Percentiles rank a stretch among this genome's conserved stretches.
Evolutionary conservation across 2,888 invertebrate genomes (phyloP).

Genomic region (Gortyna flavago): DNA sequence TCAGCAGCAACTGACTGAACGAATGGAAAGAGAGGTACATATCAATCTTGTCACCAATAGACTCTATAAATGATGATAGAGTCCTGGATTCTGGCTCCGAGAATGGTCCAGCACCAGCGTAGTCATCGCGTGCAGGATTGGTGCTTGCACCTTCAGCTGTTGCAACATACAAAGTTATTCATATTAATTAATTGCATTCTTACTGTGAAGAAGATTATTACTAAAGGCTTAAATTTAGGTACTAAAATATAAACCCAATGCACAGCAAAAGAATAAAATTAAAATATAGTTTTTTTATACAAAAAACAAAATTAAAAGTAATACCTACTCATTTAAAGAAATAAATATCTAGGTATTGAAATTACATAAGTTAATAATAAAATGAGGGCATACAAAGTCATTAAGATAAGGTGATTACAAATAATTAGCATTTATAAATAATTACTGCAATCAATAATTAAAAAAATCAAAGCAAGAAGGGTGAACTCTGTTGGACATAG

Average conservation of each 20-base stretch:
- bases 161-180: slow-evolving; percentile 40
- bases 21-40: slow-evolving; percentile 92
- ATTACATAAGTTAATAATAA: neutral
- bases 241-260: neutral
- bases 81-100: slow-evolving; percentile 89
- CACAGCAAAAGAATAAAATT: too few species aligned
- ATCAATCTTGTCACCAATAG: slow-evolving; percentile 74
- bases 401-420: neutral
- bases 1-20: slow-evolving; percentile 92
- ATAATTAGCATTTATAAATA: neutral
- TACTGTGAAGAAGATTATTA: neutral
- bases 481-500: neutral
- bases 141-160: slow-evolving; percentile 81
- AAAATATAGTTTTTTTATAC: too few species aligned
- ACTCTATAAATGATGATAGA: slow-evolving; percentile 72
- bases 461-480: neutral
- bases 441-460: neutral
- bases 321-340: too few species aligned
- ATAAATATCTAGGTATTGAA: too few species aligned
- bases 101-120: slow-evolving; percentile 88
- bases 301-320: too few species aligned
- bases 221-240: too few species aligned
- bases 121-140: slow-evolving; percentile 84
- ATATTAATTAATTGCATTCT: neutral
- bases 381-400: neutral